These are phyloP conservation scores for Drosophila mimica DNA, from an alignment of 2,888 invertebrate species.

Conservation along the genomic window DNA sequence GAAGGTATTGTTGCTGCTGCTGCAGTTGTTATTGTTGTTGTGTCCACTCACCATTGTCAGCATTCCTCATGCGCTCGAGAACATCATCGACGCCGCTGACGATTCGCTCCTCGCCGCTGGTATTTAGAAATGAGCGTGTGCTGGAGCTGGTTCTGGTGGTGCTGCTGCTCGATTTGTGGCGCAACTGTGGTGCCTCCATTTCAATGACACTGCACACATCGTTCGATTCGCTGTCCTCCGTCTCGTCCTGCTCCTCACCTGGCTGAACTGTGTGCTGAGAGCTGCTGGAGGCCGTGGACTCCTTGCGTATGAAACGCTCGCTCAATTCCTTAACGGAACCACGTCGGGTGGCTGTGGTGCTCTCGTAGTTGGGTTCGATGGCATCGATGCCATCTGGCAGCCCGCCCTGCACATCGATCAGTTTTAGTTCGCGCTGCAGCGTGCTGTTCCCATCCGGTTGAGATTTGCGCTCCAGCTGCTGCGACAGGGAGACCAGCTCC, in stretches of 20 bases:
- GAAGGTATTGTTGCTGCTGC: not conserved
- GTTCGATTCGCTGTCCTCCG: constrained; percentile 77
- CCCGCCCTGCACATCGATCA: constrained; percentile 50
- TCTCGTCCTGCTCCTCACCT: constrained; percentile 62
- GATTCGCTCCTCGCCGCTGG: constrained; percentile 87
- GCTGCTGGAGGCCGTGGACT: constrained; percentile 76
- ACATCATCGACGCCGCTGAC: constrained; percentile 92
- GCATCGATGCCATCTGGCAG: constrained; percentile 34
- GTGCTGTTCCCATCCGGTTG: constrained; percentile 47
- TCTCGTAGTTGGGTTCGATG: constrained; percentile 22
- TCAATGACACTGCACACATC: constrained; percentile 76
- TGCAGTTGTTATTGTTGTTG: not conserved
- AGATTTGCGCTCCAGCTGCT: constrained; percentile 62
- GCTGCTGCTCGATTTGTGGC: constrained; percentile 74
- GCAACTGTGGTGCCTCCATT: constrained; percentile 70
- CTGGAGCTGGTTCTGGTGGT: constrained; percentile 59
- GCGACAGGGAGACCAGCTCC: constrained; percentile 76
- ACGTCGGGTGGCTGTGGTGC: constrained; percentile 84
- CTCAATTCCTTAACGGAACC: constrained; percentile 91
- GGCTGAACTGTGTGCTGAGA: constrained; percentile 36
- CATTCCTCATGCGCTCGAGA: constrained; percentile 91
- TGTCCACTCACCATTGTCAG: constrained; percentile 87
- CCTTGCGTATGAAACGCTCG: constrained; percentile 91
- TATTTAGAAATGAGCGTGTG: constrained; percentile 89
- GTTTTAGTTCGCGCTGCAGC: constrained; percentile 69